Percentiles rank a stretch among this genome's conserved stretches.
phyloP scores from a whole-genome alignment of 2,888 invertebrate genomes.

The Oligia latruncula region DNA sequence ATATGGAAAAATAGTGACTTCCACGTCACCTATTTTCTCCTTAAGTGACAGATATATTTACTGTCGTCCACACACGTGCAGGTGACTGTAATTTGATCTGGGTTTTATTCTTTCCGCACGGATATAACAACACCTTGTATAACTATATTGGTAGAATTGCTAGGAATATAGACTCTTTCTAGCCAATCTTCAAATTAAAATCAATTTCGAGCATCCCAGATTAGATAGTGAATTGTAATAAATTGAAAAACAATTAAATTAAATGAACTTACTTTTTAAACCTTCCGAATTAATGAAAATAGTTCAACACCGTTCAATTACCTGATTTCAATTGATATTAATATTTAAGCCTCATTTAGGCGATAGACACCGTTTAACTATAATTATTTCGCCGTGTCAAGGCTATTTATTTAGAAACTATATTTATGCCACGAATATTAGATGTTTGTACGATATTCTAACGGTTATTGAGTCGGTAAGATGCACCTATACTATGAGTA shows the following conservation, averaged over 20 bases:
- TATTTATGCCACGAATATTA: slow-evolving; percentile 33
- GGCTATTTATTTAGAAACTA: slow-evolving; percentile 25
- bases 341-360: slow-evolving; percentile 28
- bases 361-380: slow-evolving; percentile 23
- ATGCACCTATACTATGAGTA: slow-evolving; percentile 59
- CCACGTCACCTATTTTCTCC: neutral
- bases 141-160: neutral
- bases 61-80: neutral
- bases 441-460: slow-evolving; percentile 26
- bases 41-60: neutral
- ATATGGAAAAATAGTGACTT: neutral
- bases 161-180: neutral
- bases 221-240: no score
- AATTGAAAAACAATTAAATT: neutral
- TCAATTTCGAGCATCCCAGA: neutral
- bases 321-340: neutral
- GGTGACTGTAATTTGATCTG: neutral
- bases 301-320: neutral
- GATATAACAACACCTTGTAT: neutral
- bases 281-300: neutral
- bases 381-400: slow-evolving; percentile 34
- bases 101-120: neutral
- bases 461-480: slow-evolving; percentile 19
- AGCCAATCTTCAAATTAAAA: neutral
- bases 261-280: neutral